Conservation (phyloP, 2,888 invertebrate genomes). For the Diarsia mendica region DNA sequence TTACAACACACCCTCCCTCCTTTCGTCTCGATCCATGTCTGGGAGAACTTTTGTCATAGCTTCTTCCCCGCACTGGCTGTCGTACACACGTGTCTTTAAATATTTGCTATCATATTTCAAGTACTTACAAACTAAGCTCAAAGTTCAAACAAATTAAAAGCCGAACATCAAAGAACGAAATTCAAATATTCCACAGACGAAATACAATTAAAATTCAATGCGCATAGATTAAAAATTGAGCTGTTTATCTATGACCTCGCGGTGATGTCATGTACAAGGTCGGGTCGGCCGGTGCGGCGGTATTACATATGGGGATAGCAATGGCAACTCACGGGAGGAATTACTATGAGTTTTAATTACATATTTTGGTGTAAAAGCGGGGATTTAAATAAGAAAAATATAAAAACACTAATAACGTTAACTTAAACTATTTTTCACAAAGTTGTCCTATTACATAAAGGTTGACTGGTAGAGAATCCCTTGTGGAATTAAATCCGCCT, state of each 20-base stretch:
- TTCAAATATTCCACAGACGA: slow-evolving; percentile 43
- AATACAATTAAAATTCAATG: slow-evolving; percentile 58
- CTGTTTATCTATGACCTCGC: slow-evolving; percentile 62
- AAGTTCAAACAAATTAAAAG: slow-evolving; percentile 25
- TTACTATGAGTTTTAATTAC: slow-evolving; percentile 13
- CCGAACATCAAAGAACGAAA: slow-evolving; percentile 5
- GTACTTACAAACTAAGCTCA: slow-evolving; percentile 2
- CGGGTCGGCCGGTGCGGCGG: slow-evolving; percentile 48
- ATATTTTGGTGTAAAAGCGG: too few species aligned
- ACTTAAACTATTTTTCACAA: too few species aligned
- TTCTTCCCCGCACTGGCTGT: background rate
- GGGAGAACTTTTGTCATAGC: background rate
- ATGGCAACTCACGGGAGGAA: slow-evolving; percentile 40
- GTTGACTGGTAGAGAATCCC: too few species aligned
- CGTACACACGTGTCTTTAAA: background rate
- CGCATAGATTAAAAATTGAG: slow-evolving; percentile 63
- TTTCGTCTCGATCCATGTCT: background rate
- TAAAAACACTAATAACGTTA: too few species aligned
- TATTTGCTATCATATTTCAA: too few species aligned
- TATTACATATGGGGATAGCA: slow-evolving; percentile 40
- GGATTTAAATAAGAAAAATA: too few species aligned
- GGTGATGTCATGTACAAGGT: slow-evolving; percentile 70
- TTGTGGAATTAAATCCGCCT: too few species aligned
- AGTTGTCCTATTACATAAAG: too few species aligned
- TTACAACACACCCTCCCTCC: background rate